Percentiles rank a stretch among this genome's conserved stretches.
Conservation (phyloP, 2,888 invertebrate genomes). For the Acronicta leporina region DNA sequence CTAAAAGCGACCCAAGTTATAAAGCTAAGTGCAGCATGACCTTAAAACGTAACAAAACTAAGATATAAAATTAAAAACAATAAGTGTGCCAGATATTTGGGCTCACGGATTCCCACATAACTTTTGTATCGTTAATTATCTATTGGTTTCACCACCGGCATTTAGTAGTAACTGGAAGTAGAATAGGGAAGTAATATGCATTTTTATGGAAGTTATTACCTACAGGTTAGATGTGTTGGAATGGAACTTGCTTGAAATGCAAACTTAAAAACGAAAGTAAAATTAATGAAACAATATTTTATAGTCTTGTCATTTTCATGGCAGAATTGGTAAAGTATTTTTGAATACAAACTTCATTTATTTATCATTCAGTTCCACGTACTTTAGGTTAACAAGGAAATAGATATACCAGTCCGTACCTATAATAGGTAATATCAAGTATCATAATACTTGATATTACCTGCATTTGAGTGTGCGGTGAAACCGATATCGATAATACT, state of each 20-base stretch:
- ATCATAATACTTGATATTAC: too few relatives aligned
- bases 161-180: not conserved
- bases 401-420: not conserved
- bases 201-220: too few relatives aligned
- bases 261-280: too few relatives aligned
- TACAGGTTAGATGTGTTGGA: too few relatives aligned
- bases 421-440: not conserved
- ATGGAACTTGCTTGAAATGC: too few relatives aligned
- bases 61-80: conserved; percentile 50
- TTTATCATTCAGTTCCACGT: not conserved
- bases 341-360: too few relatives aligned
- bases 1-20: conserved; percentile 25
- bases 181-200: not conserved
- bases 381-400: not conserved
- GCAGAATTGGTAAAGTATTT: too few relatives aligned
- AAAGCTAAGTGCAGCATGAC: conserved; percentile 24
- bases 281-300: too few relatives aligned
- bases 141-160: conserved; percentile 18
- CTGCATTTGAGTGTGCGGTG: conserved; percentile 13
- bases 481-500: conserved; percentile 32
- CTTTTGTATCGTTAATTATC: conserved; percentile 11
- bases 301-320: too few relatives aligned
- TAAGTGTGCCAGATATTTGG: conserved; percentile 37
- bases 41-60: conserved; percentile 38
- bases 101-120: conserved; percentile 8